Percentiles rank a stretch among this genome's conserved stretches.
Evolutionary conservation across 2,113 vertebrate genomes (phyloP).

Genomic region (Hippolais icterina): DNA sequence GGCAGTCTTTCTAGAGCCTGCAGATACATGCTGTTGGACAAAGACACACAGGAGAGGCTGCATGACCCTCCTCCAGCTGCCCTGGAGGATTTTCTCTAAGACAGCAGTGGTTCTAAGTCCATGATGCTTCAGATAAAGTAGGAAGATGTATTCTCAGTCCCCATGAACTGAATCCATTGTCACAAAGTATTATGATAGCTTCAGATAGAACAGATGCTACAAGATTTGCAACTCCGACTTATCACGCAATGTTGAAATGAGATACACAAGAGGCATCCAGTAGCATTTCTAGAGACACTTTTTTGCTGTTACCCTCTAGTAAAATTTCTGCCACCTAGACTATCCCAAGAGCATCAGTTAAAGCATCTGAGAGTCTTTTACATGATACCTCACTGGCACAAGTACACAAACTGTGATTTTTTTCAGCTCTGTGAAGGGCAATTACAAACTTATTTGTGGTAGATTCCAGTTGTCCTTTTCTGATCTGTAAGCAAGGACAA

Average conservation of each 20-base stretch:
- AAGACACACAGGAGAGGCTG: neutral
- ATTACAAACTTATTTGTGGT: neutral
- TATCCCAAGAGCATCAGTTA: neutral
- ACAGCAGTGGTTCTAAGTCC: neutral
- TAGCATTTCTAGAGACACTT: neutral
- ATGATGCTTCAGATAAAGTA: neutral
- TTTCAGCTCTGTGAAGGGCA: neutral
- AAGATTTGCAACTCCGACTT: neutral
- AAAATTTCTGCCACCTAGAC: neutral
- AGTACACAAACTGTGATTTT: neutral
- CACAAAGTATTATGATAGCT: conserved; percentile 6
- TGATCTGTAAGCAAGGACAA: neutral
- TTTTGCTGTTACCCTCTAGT: neutral
- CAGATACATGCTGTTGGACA: neutral
- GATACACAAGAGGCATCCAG: neutral
- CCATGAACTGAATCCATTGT: neutral
- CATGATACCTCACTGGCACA: fast-evolving
- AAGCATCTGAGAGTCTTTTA: neutral
- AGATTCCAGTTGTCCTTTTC: neutral
- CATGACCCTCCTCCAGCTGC: neutral
- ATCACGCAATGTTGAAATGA: neutral
- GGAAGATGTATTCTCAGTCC: neutral
- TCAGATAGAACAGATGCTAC: neutral
- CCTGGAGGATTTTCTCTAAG: neutral
- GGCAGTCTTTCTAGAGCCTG: neutral